phyloP scores from a whole-genome alignment of 2,113 vertebrate species.

The Pampusana beccarii region DNA sequence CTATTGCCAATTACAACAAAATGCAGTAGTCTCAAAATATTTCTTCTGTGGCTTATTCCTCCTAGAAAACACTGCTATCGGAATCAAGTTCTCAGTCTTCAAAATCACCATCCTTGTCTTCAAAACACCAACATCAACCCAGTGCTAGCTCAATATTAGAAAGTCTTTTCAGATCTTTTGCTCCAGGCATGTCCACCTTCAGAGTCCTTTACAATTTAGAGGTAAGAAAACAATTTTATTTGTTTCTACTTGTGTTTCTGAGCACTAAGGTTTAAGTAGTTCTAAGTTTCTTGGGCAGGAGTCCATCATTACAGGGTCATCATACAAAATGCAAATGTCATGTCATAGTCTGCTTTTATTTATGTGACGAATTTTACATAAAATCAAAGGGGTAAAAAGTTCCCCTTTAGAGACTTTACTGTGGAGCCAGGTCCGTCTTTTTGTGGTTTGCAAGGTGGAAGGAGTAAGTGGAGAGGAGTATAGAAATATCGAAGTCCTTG shows the following conservation, averaged over 20 bases:
- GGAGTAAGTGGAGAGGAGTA: not conserved
- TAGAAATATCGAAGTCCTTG: not conserved
- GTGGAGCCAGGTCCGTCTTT: not conserved
- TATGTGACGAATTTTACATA: not conserved
- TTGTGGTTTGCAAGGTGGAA: not conserved
- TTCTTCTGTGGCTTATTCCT: not conserved
- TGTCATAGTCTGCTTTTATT: not conserved
- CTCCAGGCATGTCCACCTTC: conserved; percentile 98
- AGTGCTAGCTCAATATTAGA: conserved; percentile 95
- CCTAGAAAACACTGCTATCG: conserved; percentile 92
- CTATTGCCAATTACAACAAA: not conserved
- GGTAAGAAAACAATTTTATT: conserved; percentile 74
- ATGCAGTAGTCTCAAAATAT: not conserved
- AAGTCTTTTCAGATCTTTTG: conserved; percentile 94
- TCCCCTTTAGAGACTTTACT: not conserved
- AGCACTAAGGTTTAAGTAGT: not conserved
- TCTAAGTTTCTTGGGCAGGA: not conserved
- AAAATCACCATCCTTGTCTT: conserved; percentile 93
- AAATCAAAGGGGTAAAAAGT: not conserved
- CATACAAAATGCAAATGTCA: not conserved
- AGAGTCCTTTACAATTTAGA: conserved; percentile 98
- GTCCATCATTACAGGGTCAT: not conserved
- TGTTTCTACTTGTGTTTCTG: not conserved
- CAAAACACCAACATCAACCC: conserved; percentile 96
- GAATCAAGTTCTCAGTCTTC: conserved; percentile 89